Base-by-base conservation (phyloP, 2,113 vertebrate genomes). In the Chloropsis hardwickii region DNA sequence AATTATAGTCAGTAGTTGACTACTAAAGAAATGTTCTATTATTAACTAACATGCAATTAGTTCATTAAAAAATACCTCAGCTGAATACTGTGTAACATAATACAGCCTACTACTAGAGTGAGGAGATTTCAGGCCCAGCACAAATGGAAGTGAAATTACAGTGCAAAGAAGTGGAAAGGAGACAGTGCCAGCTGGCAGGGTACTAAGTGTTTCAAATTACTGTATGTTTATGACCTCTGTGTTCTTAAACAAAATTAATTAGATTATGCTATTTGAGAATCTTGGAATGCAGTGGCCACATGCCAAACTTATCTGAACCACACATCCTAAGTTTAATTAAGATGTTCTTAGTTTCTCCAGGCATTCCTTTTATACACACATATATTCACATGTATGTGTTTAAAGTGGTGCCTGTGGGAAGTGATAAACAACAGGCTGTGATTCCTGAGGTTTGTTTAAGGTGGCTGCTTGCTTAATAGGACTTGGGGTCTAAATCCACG, bases 21-120 rank as follows among this genome's bases (percentile, higher is more conserved):
- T 95, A 88, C 94, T 96, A 97, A 97, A 83, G 84, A 96, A 96
- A 94, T 97, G 94, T 97, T 97, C 97, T 98, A 96, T 98, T 98
- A 98, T 98, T 98, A 98, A 98, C 97, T 97, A 97, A 97, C 97
- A 95, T 98, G 98, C 97, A 98, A 98, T 98, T 98, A 98, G 97
- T 97, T 98, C 97, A 98, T 98, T 97, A 97, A 98, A 98, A 97
- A 98, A 97, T 97, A 96, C 95, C 96, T 98, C 90, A 90, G 45
- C 80, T 97, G 97, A 98, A 97, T 94, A 92, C 92, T 86, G 62
- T 96, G 98, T 97, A 98, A 98, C 93, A 94, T 95, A 97, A 98
- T 98, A 98, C 82, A 88, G 90, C 74, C 94, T 96, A 94, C 96
- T 96, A 78, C 72, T 58, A 44, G 83, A 97, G 86, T 84, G 92